A percentile compares a stretch with the other conserved stretches of the same genome.
Conservation (phyloP, 1,140 invertebrate genomes). For the Chrysoperla carnea region DNA sequence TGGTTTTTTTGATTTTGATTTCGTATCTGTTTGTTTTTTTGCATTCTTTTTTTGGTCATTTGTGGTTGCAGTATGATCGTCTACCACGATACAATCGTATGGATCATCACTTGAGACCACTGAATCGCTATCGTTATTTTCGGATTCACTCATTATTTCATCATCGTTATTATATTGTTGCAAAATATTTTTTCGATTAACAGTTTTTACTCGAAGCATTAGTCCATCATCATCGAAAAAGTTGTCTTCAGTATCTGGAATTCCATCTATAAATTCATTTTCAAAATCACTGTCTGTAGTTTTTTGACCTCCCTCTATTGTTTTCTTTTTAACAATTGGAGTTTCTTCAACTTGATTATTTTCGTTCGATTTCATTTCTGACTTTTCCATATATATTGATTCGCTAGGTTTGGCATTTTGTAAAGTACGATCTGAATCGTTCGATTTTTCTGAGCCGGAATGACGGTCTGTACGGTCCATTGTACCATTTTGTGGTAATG, state of each 20-base stretch:
- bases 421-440: conserved; percentile 20
- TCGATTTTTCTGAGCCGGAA: conserved; percentile 15
- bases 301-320: conserved; percentile 15
- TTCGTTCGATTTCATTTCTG: neutral
- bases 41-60: conserved; percentile 25
- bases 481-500: conserved; percentile 7
- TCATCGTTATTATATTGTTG: conserved; percentile 45
- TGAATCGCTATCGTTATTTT: conserved; percentile 30
- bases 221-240: conserved; percentile 41
- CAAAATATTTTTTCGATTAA: conserved; percentile 45
- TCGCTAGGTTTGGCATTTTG: conserved; percentile 8
- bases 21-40: conserved; percentile 13
- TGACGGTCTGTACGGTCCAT: conserved; percentile 9
- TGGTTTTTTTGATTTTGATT: conserved; percentile 8
- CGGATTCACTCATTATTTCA: conserved; percentile 15
- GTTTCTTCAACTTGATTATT: conserved; percentile 1
- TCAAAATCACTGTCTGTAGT: conserved; percentile 23
- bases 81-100: conserved; percentile 53
- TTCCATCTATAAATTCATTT: conserved; percentile 23
- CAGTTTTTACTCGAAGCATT: conserved; percentile 36
- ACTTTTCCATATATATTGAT: neutral
- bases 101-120: conserved; percentile 49
- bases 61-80: conserved; percentile 44
- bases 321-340: neutral
- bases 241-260: conserved; percentile 34